Percentiles rank a stretch among this genome's conserved stretches.
These are phyloP conservation scores for Zosterops borbonicus DNA, from an alignment of 2,113 vertebrate species.

Conservation along the genomic window DNA sequence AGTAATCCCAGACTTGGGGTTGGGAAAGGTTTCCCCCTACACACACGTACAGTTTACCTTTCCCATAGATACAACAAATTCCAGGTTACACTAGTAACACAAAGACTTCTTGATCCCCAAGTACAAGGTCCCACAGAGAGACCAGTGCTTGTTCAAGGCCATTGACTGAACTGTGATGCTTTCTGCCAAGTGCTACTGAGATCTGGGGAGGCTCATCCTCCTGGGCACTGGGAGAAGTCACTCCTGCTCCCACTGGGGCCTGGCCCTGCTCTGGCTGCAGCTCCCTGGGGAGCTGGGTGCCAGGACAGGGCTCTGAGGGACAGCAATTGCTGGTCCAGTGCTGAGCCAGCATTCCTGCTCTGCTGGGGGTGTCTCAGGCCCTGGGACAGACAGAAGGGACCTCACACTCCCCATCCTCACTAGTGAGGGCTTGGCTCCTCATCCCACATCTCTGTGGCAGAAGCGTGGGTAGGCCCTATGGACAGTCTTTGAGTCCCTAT, in stretches of 20 bases:
- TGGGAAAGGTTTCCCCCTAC: not conserved
- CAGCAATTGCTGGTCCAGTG: rapidly evolving
- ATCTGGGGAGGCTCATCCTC: rapidly evolving
- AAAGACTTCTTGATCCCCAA: not conserved
- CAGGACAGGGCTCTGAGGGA: too few relatives aligned
- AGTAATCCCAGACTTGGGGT: not conserved
- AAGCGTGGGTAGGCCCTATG: not conserved
- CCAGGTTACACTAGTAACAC: not conserved
- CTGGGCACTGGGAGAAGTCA: not conserved
- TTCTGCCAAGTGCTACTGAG: not conserved
- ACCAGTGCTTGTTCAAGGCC: not conserved
- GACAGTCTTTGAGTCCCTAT: rapidly evolving
- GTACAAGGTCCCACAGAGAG: too few relatives aligned
- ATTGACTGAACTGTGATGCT: rapidly evolving
- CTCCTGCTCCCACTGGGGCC: not conserved
- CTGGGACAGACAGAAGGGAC: not conserved
- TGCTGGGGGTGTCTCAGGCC: too few relatives aligned
- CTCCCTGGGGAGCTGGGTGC: not conserved
- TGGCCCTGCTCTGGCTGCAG: rapidly evolving
- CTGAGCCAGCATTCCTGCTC: not conserved
- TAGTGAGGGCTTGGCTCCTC: not conserved
- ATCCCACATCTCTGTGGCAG: not conserved
- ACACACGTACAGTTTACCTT: rapidly evolving
- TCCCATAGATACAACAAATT: not conserved
- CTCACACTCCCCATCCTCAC: rapidly evolving